A percentile compares a stretch with the other conserved stretches of the same genome.
Evolutionary conservation across 2,797 vertebrate genomes (phyloP).

Genomic region (Phoeniculus purpureus): DNA sequence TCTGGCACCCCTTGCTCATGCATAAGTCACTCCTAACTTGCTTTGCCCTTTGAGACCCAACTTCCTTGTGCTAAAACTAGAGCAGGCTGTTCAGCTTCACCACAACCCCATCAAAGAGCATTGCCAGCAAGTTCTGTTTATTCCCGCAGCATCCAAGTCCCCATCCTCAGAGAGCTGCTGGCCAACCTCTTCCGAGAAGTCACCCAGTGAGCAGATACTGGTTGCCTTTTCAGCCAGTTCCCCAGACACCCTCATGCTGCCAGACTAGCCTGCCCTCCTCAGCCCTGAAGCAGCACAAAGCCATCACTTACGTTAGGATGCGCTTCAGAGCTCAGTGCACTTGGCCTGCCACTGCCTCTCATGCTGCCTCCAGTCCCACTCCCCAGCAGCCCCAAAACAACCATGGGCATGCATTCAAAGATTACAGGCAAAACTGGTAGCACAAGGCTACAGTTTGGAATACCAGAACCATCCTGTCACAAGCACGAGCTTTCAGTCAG

Average conservation of each 20-base stretch:
- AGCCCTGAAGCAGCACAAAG: background rate
- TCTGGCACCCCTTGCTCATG: background rate
- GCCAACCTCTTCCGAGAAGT: constrained; percentile 7
- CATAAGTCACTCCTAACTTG: background rate
- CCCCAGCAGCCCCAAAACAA: background rate
- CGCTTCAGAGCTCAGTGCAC: background rate
- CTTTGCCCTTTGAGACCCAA: background rate
- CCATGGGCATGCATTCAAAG: accelerated
- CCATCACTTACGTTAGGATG: background rate
- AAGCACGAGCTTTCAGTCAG: background rate
- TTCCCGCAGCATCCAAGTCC: background rate
- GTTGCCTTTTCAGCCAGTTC: background rate
- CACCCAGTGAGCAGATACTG: background rate
- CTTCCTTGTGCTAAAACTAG: background rate
- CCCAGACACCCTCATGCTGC: background rate
- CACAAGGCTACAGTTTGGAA: background rate
- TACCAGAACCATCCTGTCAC: constrained; percentile 33
- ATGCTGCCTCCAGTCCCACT: background rate
- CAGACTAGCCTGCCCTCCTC: background rate
- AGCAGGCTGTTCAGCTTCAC: background rate
- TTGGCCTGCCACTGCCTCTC: background rate
- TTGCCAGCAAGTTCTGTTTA: background rate
- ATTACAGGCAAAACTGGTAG: constrained; percentile 7
- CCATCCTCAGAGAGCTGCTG: background rate
- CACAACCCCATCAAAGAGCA: background rate